These are phyloP conservation scores for Drosophila pegasa DNA, from an alignment of 2,888 invertebrate genomes.

Conservation along the genomic window DNA sequence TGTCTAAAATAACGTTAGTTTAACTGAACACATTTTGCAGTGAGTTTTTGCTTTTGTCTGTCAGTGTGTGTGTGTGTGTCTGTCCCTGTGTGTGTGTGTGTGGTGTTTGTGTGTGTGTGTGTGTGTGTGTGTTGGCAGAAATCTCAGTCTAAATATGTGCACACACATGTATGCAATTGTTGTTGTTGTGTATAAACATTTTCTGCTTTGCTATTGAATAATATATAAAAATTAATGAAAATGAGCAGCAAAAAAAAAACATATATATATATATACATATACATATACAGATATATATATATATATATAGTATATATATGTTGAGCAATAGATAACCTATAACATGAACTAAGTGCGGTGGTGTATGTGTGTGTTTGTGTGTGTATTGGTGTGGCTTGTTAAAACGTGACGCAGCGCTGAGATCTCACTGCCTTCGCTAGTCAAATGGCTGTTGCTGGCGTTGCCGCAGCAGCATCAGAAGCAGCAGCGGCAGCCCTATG, in stretches of 20 bases:
- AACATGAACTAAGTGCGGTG: constrained; percentile 67
- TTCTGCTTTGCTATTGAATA: constrained; percentile 4
- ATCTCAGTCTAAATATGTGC: constrained; percentile 68
- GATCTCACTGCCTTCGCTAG: constrained; percentile 34
- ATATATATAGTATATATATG: constrained; percentile 24
- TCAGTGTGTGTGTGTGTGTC: constrained; percentile 6
- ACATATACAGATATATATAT: constrained; percentile 23
- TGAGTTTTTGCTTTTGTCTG: constrained; percentile 51
- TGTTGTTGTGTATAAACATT: constrained; percentile 10
- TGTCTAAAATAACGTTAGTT: constrained; percentile 73
- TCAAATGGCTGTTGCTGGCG: constrained; percentile 15
- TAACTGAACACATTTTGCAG: constrained; percentile 78
- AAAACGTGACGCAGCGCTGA: constrained; percentile 27
- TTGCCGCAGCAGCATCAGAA: constrained; percentile 15
- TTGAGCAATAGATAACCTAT: constrained; percentile 33
- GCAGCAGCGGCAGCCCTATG: constrained; percentile 19
- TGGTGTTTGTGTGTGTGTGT: constrained; percentile 18
- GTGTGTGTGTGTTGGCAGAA: constrained; percentile 60
- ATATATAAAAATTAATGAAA: constrained; percentile 6
- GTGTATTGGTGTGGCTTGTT: constrained; percentile 11
- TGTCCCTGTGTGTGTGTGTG: constrained; percentile 7
- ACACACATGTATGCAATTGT: constrained; percentile 36
- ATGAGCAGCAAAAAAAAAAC: constrained; percentile 6
- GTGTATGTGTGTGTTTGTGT: constrained; percentile 20
- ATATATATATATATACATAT: constrained; percentile 12